These are phyloP conservation scores for Terrapene triunguis DNA, from an alignment of 2,113 vertebrate species.

Conservation along the genomic window DNA sequence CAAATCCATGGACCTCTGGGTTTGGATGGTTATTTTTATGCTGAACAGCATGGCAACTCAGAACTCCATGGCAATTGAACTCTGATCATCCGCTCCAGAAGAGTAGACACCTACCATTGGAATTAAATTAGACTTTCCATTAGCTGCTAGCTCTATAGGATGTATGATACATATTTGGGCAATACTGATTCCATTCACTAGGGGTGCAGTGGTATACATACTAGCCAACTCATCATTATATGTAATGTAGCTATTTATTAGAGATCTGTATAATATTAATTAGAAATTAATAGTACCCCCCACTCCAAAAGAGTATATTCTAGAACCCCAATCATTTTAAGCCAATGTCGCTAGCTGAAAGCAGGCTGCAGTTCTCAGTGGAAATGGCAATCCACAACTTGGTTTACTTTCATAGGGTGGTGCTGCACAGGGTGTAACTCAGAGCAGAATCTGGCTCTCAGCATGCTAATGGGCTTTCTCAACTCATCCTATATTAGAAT, in stretches of 20 bases:
- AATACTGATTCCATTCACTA: not conserved
- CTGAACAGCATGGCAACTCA: not conserved
- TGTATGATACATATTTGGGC: not conserved
- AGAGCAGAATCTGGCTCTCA: not conserved
- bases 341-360: not conserved
- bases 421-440: not conserved
- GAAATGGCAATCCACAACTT: not conserved
- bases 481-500: not conserved
- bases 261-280: not conserved
- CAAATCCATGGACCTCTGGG: not conserved
- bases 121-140: not conserved
- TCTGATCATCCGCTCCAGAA: not conserved
- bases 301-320: not conserved
- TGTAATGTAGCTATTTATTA: not conserved
- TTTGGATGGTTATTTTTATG: not conserved
- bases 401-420: not conserved
- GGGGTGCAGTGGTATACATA: not conserved
- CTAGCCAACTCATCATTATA: not conserved
- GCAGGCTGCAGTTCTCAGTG: accelerated
- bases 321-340: not conserved
- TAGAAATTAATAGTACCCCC: not conserved
- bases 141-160: not conserved
- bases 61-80: not conserved
- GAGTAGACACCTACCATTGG: not conserved
- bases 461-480: not conserved